Conservation (phyloP, 2,888 invertebrate genomes). For the Rhingia campestris region DNA sequence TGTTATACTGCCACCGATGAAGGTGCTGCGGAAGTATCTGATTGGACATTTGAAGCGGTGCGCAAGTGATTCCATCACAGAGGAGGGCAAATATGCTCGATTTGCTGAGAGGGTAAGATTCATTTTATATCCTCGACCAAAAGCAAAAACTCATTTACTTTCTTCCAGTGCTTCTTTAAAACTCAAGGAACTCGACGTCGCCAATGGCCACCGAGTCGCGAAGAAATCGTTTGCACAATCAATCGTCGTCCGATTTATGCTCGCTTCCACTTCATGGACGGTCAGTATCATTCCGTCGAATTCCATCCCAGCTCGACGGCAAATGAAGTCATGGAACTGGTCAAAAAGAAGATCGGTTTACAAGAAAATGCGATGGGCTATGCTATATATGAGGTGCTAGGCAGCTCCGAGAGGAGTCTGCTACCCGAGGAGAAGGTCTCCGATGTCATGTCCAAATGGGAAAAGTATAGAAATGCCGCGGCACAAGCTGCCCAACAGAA, state of each 20-base stretch:
- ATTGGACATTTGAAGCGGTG: conserved; percentile 95
- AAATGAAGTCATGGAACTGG: conserved; percentile 92
- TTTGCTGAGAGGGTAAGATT: conserved; percentile 91
- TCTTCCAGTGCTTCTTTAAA: conserved; percentile 86
- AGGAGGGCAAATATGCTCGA: conserved; percentile 96
- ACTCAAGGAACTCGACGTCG: conserved; percentile 90
- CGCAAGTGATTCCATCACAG: conserved; percentile 93
- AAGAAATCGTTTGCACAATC: conserved; percentile 96
- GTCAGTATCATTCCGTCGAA: conserved; percentile 96
- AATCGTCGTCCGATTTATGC: conserved; percentile 95
- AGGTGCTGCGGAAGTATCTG: conserved; percentile 92
- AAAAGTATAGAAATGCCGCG: conserved; percentile 90
- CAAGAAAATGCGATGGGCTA: conserved; percentile 86
- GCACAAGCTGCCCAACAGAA: conserved; percentile 84
- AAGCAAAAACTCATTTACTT: not conserved
- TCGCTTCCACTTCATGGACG: conserved; percentile 95
- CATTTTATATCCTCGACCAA: not conserved
- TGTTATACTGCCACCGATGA: conserved; percentile 93
- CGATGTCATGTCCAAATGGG: conserved; percentile 98
- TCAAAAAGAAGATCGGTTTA: conserved; percentile 93
- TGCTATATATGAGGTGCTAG: conserved; percentile 95
- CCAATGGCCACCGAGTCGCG: conserved; percentile 94
- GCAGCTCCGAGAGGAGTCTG: conserved; percentile 92
- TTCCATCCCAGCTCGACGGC: conserved; percentile 97
- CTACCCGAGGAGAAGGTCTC: conserved; percentile 94